Percentiles rank a stretch among this genome's conserved stretches.
These are phyloP conservation scores for Osmerus eperlanus DNA, from an alignment of 2,113 vertebrate genomes.

Conservation along the genomic window DNA sequence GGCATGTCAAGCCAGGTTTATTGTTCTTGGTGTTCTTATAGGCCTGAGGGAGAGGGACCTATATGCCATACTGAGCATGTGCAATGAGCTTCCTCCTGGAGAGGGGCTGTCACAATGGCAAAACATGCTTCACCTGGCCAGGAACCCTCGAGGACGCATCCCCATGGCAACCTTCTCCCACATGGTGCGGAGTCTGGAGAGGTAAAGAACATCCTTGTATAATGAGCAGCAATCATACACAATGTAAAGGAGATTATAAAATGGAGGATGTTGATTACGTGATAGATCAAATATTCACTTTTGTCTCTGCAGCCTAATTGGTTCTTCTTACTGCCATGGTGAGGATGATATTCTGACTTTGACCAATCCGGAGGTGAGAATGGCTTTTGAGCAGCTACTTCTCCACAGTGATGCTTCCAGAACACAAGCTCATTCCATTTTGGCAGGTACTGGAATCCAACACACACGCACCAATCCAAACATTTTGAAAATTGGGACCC, in stretches of 20 bases:
- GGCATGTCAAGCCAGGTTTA: neutral
- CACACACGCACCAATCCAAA: neutral
- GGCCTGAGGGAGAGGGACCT: conserved; percentile 80
- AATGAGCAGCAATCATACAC: neutral
- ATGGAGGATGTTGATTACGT: neutral
- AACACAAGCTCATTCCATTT: too few relatives aligned
- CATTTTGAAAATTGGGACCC: neutral
- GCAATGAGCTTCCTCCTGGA: conserved; percentile 57
- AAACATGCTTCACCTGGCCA: conserved; percentile 59
- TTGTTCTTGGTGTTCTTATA: conserved; percentile 39
- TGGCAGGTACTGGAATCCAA: too few relatives aligned
- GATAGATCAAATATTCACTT: neutral
- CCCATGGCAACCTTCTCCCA: conserved; percentile 77
- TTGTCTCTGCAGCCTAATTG: conserved; percentile 51
- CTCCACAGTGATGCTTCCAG: neutral
- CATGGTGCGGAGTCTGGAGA: conserved; percentile 72
- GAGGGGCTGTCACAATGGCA: conserved; percentile 59
- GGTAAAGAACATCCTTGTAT: conserved; percentile 53
- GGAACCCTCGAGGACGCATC: conserved; percentile 56
- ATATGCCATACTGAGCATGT: conserved; percentile 72
- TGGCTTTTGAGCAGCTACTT: conserved; percentile 7
- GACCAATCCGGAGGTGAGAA: conserved; percentile 58
- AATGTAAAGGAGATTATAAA: neutral
- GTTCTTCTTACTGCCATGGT: conserved; percentile 41
- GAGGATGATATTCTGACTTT: conserved; percentile 55